Evolutionary conservation across 2,113 vertebrate species (phyloP), one percentile per base, ranked within the genome.

Genomic region (Hylia prasina): DNA sequence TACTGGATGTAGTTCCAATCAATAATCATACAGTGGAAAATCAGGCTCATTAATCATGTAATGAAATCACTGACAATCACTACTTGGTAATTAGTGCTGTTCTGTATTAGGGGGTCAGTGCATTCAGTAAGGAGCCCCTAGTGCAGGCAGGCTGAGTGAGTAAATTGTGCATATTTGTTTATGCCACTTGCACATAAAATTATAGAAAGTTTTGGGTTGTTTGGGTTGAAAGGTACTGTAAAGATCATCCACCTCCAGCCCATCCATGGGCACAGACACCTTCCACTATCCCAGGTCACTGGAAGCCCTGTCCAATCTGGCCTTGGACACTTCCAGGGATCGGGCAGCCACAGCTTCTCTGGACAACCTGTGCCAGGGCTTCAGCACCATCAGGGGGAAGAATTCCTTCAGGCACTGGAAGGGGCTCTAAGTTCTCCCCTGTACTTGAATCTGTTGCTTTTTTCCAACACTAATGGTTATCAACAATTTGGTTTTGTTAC

Each of bases 41-140:
- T 69, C 91, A 72, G 72, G 47, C 45, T 82, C 66, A 82, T 97
- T 94, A 87, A 96, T 96, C 93, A 80, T 40, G 71, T 47, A 45
- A 69, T 47, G 66, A 90, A 88, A 90, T 82, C 75, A 87, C 58
- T 69, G 70, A 66, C 69, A 79, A 47, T 77, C 47, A 25, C 42
- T 77, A 47, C 71, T 61, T 82, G 40, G 20, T 69, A 96, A 91
- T 95, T 95, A 85, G 35, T 51, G 57, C 5, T 79, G 45, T 19
- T 93, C 33, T 82, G 31, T 79, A 13, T 47, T 73, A 37, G 10
- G 3, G 8, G 31, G 37, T 89, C 78, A 47, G 28, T 53, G 35
- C 13, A 40, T 66, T 45, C 2, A 3, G 19, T 17, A 65, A 80
- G 10, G 12, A 66, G 15, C 7, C 65, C 19, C 20, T 58, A 17